Evolutionary conservation across 2,888 invertebrate genomes (phyloP).

Genomic region (Mactromeris polynyma): DNA sequence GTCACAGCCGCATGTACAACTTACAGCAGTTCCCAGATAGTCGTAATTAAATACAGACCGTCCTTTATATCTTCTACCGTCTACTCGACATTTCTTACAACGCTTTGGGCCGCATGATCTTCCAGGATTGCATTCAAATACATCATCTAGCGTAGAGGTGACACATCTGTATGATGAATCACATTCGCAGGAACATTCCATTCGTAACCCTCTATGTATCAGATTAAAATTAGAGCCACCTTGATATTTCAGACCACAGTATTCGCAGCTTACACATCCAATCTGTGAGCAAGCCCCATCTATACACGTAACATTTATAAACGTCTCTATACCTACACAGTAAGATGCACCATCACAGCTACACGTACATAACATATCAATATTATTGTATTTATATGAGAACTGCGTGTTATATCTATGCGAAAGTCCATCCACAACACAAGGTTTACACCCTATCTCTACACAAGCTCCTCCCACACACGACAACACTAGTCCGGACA

Average conservation of each 20-base stretch:
- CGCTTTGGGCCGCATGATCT: conserved; percentile 58
- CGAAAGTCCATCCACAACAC: conserved; percentile 52
- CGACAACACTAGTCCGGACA: conserved; percentile 40
- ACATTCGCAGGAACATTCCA: conserved; percentile 78
- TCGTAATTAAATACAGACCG: conserved; percentile 71
- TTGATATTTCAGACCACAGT: conserved; percentile 68
- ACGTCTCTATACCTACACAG: conserved; percentile 48
- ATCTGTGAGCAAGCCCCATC: conserved; percentile 43
- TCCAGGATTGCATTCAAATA: conserved; percentile 45
- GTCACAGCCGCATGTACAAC: conserved; percentile 80
- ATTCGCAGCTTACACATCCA: conserved; percentile 72
- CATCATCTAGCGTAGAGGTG: conserved; percentile 63
- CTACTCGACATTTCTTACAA: conserved; percentile 57
- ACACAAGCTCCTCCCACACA: conserved; percentile 56
- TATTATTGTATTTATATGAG: conserved; percentile 39
- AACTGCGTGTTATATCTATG: conserved; percentile 62
- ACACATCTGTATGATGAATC: conserved; percentile 80
- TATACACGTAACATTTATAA: conserved; percentile 47
- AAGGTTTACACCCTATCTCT: conserved; percentile 41
- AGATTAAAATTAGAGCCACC: conserved; percentile 74
- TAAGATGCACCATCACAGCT: conserved; percentile 55
- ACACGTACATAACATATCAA: conserved; percentile 53
- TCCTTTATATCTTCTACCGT: conserved; percentile 66
- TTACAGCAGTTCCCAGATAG: conserved; percentile 74
- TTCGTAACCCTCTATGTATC: conserved; percentile 62